These are phyloP conservation scores for Popillia japonica DNA, from an alignment of 1,140 invertebrate species.

Conservation along the genomic window DNA sequence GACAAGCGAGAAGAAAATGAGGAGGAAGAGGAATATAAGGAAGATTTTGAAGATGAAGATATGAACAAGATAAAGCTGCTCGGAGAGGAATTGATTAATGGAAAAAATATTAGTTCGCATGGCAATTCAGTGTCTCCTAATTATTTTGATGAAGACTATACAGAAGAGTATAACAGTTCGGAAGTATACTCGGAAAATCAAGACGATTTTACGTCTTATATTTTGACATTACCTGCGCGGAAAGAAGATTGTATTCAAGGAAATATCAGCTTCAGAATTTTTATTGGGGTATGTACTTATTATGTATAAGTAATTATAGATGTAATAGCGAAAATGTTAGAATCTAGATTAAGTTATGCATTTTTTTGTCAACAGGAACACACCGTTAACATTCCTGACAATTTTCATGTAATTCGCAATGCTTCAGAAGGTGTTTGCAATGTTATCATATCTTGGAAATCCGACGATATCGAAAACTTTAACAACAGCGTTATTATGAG, in stretches of 20 bases:
- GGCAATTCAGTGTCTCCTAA: neutral
- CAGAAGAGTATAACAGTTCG: conserved; percentile 12
- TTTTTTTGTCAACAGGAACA: conserved; percentile 2
- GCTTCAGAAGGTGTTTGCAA: neutral
- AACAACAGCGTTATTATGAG: neutral
- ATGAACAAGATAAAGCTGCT: neutral
- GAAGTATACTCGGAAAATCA: neutral
- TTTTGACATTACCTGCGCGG: neutral
- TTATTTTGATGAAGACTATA: neutral
- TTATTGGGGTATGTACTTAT: conserved; percentile 14
- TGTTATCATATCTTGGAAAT: neutral
- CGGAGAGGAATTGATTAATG: neutral
- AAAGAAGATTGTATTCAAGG: neutral
- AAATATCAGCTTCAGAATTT: neutral
- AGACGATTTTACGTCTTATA: neutral
- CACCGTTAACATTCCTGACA: neutral
- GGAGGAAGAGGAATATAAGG: neutral
- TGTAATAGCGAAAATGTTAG: neutral
- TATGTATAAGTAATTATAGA: neutral
- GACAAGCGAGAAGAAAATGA: neutral
- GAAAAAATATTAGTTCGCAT: neutral
- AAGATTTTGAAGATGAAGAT: neutral
- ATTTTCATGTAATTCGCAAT: neutral
- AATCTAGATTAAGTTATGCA: neutral
- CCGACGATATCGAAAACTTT: neutral